Conservation (phyloP, 2,113 vertebrate genomes). For the Tichodroma muraria region DNA sequence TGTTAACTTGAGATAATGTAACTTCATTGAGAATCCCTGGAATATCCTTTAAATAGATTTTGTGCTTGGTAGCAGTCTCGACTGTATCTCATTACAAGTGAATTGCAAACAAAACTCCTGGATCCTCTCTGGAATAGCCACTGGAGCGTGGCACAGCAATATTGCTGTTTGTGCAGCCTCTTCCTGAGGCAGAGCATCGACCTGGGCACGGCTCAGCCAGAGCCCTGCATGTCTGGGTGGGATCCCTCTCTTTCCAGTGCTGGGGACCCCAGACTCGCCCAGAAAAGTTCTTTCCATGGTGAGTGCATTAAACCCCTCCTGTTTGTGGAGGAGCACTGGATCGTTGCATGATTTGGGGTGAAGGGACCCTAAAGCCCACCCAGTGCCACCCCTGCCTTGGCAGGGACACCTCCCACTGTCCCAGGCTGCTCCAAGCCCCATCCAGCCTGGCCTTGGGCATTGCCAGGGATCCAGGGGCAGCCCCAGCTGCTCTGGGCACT, state of each 20-base stretch:
- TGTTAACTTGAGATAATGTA: not conserved
- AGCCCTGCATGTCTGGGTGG: fast-evolving
- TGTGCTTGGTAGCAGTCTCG: not conserved
- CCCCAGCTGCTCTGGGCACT: not conserved
- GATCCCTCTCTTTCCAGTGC: fast-evolving
- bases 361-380: fast-evolving
- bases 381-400: not conserved
- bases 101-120: not conserved
- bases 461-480: not conserved
- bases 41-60: not conserved
- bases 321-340: not conserved
- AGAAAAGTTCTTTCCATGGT: not conserved
- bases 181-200: not conserved
- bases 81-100: not conserved
- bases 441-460: not conserved
- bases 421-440: not conserved
- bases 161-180: not conserved
- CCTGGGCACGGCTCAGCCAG: not conserved
- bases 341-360: not conserved
- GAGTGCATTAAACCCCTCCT: not conserved
- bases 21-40: not conserved
- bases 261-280: not conserved
- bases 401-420: not conserved
- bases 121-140: not conserved
- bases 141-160: not conserved